Base-by-base conservation (phyloP, 2,888 invertebrate species). In the Scotopteryx bipunctaria region DNA sequence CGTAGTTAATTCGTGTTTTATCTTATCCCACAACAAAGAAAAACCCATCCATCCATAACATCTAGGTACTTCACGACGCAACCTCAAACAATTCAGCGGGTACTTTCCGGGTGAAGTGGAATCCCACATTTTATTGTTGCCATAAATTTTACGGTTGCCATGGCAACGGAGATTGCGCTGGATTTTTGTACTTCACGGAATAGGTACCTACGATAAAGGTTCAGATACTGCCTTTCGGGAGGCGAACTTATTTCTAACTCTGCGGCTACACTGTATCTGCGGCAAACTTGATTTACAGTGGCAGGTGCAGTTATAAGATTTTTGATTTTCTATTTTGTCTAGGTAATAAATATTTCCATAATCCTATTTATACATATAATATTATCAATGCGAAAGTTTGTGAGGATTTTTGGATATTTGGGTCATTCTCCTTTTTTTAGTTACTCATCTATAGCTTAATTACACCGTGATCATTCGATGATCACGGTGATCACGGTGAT, bases 81-180 rank as follows among this genome's bases (percentile, higher is more conserved):
- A 70, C 65, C 67, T 70, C 66, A 48, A 58, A 67, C 70, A 72
- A 71, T 69, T 58, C 63, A 67, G 61, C 58, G 63, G 67, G 66
- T 69, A 78, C 83, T 83, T 78, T 84, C 80, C 80, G 65, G 63
- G 67, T 68, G 71, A 62, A 69, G 81, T 81, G 81, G 81, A 83
- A 79, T 77, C 82, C 80, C 81, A 73, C 83, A 79, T 88, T 89
- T 89, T 89, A 89, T 89, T 86, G 86, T 81, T 73, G 78, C 78
- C 67, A 89, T 89, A 89, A 89, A 89, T 89, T 88, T 84, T 78
- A 82, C 76, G 80, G 66, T 63, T 70, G 76, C 78, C 71, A 80
- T 81, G 75, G 71, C 72, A 73, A 75, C 77, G 70, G 81, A 84
- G 86, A 87, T 86, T 88, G 86, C 81, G 75, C 71, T 74, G 78